Conservation (phyloP, 2,888 invertebrate genomes). For the Bruchidius siliquastri region DNA sequence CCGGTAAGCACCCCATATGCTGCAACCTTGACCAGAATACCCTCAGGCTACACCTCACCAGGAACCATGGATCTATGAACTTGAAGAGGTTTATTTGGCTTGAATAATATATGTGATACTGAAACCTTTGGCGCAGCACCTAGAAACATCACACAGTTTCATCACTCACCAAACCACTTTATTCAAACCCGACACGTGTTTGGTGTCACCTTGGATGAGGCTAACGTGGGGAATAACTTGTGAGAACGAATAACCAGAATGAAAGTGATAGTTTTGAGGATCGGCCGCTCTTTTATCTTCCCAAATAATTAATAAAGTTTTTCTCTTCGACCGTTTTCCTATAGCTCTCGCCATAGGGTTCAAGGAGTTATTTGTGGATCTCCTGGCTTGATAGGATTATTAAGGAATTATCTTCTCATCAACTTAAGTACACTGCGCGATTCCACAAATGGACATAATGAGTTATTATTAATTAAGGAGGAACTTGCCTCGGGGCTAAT, state of each 20-base stretch:
- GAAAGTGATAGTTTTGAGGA: neutral
- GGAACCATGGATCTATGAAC: too few species aligned
- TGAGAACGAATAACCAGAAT: neutral
- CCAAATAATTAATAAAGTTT: neutral
- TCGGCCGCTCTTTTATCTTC: neutral
- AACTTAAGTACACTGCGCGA: neutral
- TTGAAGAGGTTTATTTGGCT: too few species aligned
- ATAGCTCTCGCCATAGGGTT: neutral
- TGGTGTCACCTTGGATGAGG: too few species aligned
- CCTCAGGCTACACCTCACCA: too few species aligned
- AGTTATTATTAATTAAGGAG: neutral
- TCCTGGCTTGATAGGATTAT: neutral
- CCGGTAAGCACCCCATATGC: too few species aligned
- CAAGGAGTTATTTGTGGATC: neutral
- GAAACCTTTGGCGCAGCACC: too few species aligned
- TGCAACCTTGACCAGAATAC: too few species aligned
- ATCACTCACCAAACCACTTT: too few species aligned
- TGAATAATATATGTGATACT: too few species aligned
- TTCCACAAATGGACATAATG: neutral
- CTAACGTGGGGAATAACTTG: neutral
- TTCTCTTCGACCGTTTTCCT: too few species aligned
- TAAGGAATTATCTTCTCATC: neutral
- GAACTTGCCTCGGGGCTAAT: neutral
- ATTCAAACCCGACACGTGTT: too few species aligned
- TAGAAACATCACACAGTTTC: too few species aligned